These are phyloP conservation scores for Psix sp. DNA, from an alignment of 1,140 invertebrate genomes.

Conservation along the genomic window DNA sequence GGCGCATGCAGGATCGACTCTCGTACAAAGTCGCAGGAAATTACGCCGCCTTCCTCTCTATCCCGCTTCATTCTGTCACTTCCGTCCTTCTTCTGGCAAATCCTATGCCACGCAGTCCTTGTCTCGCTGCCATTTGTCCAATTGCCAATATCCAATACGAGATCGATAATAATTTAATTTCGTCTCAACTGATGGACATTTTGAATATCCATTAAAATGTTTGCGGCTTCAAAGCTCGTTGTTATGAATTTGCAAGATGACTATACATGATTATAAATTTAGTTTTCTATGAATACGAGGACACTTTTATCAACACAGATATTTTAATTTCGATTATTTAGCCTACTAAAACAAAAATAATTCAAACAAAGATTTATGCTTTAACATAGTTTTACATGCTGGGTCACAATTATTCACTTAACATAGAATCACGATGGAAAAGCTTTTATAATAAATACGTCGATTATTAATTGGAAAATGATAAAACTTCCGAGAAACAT, in stretches of 20 bases:
- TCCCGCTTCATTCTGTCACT: constrained; percentile 37
- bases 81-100: constrained; percentile 46
- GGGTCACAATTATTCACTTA: no score
- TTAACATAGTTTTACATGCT: no score
- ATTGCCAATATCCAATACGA: constrained; percentile 36
- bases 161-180: constrained; percentile 36
- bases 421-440: no score
- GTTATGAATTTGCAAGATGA: no score
- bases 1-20: constrained; percentile 13
- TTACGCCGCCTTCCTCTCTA: constrained; percentile 42
- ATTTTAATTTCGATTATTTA: no score
- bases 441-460: no score
- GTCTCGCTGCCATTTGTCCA: constrained; percentile 21
- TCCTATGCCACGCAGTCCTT: constrained; percentile 11
- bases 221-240: constrained; percentile 15
- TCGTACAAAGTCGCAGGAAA: constrained; percentile 41
- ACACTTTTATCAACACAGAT: no score
- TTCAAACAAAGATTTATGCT: no score
- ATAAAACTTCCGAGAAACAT: no score
- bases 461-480: no score
- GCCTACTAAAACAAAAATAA: no score
- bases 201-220: constrained; percentile 8
- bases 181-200: constrained; percentile 11
- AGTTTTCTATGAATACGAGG: no score
- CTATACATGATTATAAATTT: not conserved